Percentiles rank a stretch among this genome's conserved stretches.
Evolutionary conservation across 2,888 invertebrate genomes (phyloP).

Genomic region (Caenorhabditis sulstoni): DNA sequence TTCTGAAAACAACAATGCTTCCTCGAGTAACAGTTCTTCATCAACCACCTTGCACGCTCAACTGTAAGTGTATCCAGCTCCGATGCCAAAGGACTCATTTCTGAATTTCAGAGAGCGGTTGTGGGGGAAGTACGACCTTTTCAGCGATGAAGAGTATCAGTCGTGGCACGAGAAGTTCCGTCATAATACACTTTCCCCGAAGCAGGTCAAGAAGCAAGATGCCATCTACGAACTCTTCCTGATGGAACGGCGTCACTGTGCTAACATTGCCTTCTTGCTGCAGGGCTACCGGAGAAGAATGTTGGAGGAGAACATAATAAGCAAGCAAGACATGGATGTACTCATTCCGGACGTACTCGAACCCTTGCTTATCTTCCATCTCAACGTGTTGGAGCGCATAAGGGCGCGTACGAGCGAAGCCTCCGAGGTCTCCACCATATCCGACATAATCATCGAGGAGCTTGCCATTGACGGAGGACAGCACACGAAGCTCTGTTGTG

Average conservation of each 20-base stretch:
- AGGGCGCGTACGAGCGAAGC: slow-evolving; percentile 64
- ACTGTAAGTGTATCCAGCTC: slow-evolving; percentile 22
- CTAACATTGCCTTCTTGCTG: slow-evolving; percentile 70
- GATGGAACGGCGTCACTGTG: slow-evolving; percentile 70
- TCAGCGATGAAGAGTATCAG: slow-evolving; percentile 60
- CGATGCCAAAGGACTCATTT: too few relatives aligned
- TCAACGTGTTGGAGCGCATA: slow-evolving; percentile 73
- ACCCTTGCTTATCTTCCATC: slow-evolving; percentile 76
- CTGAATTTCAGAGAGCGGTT: slow-evolving; percentile 42
- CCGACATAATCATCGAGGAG: slow-evolving; percentile 75
- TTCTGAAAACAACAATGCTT: slow-evolving; percentile 12
- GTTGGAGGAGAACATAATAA: slow-evolving; percentile 66
- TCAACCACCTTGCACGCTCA: slow-evolving; percentile 22
- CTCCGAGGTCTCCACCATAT: slow-evolving; percentile 72
- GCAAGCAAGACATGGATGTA: slow-evolving; percentile 62
- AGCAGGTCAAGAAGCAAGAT: slow-evolving; percentile 70
- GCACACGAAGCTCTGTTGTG: slow-evolving; percentile 53
- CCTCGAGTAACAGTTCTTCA: slow-evolving; percentile 11
- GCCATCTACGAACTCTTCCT: slow-evolving; percentile 68
- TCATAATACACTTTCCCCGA: slow-evolving; percentile 57
- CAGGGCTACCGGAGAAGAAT: slow-evolving; percentile 68
- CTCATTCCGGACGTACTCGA: slow-evolving; percentile 78
- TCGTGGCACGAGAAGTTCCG: slow-evolving; percentile 71
- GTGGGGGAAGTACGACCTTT: slow-evolving; percentile 65
- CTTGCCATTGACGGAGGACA: slow-evolving; percentile 43